Base-by-base conservation (phyloP, 2,888 invertebrate genomes). In the Andrena trimmerana region DNA sequence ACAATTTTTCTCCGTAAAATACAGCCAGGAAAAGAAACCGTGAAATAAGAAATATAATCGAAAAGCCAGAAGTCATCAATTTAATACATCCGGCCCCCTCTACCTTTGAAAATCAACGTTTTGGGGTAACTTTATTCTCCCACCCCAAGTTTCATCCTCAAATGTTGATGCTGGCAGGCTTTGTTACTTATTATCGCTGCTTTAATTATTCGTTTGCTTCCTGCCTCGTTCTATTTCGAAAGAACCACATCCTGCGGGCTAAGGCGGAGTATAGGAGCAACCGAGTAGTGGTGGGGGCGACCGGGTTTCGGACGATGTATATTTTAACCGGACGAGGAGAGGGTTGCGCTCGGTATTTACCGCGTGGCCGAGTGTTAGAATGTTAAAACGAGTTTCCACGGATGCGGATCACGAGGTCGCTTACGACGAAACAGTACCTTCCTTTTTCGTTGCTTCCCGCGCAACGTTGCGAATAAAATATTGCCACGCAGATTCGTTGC, bases 341-440 rank as follows among this genome's bases (percentile, higher is more conserved):
- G 78, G 57, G 48, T 77, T 77, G 65, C 50, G 36, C 27, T 63
- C 50, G 54, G 36, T 76, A 62, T 76, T 76, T 69, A 76, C 75
- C 75, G 48, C 48, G 50, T 50, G 62, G 62, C 60, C 52, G 50
- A 60, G 50, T 52, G 75, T 50, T 60, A 68, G 60, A 62, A 60
- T 57, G 71, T 42, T 20, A 42, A 67, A 81, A 71, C 60, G 59
- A 42, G 71, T 67, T 63, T 10, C 27, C 60, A 33, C 66, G 79
- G 71, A 81, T 79, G 79, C 62, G 79, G 67, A 72, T 81, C 79
- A 67, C 52, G 71, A 48, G 70, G 71, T 62, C 79, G 48, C 65
- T 70, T 57, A 13, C 57, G 20, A 70, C 57, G 10, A n/a, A 31
- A 27, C 52, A 13, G n/a, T 16, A 10, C 8, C 33, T 59, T 24